Base-by-base conservation (phyloP, 2,888 invertebrate genomes). In the Schizotus pectinicornis region DNA sequence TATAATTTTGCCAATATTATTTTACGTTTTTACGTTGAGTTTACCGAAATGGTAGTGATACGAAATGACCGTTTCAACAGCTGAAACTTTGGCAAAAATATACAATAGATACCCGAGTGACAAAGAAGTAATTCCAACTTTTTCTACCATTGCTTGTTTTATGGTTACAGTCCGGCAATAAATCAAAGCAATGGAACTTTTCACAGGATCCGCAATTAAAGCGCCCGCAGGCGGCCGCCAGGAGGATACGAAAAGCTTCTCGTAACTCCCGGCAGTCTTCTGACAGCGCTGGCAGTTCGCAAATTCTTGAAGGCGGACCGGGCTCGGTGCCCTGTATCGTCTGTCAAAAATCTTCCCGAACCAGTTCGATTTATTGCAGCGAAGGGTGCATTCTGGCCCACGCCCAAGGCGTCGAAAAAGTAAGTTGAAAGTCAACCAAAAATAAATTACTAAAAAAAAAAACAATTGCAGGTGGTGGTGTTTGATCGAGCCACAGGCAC, bases 351-450 rank as follows among this genome's bases (percentile, higher is more conserved):
- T 81, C 86, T 11, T 88, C 91, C 0, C 84, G 91, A n/a, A 82
- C 84, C n/a, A 90, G 88, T 72, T 91, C 92, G 50, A 91, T 94
- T 68, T 96, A 94, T 78, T 97, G 96, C 78, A 92, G 94, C 70
- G 91, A 94, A 71, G 85, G 86, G 32, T 97, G 96, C 76, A 92
- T 95, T 69, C 83, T 90, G 56, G 88, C 88, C 68, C 94, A 95
- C 80, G 92, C 93, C 1, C 88, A 91, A 71, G 90, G 89, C 65
- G 86, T 88, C 0, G 77, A 81, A 69, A 74, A 79, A 61, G 77
- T 78, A 70, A 67, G 59, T 49, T 63, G n/a, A 14, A n/a, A n/a
- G n/a, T 13, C 42, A 58, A n/a, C n/a, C 11, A 14, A 6, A 11
- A 48, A 34, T 31, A 6, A 7, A 13, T 9, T 30, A 61, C 11